Evolutionary conservation across 1,140 invertebrate genomes (phyloP), one percentile per base, ranked within the genome.

Genomic region (Drosophila parabipectinata): DNA sequence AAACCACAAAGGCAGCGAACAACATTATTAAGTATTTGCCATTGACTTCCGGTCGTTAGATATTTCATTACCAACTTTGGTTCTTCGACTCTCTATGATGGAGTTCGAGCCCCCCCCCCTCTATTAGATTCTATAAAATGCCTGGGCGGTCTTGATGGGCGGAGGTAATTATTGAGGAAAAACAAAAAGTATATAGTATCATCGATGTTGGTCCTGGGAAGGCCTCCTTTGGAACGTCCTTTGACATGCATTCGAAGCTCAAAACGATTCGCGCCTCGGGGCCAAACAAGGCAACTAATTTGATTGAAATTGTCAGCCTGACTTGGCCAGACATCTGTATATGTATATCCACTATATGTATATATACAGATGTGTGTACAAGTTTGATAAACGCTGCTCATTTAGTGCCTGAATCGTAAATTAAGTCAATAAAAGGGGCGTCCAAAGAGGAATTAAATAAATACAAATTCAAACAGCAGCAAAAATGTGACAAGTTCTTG

Each of bases 11-110:
- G 68, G 62, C 60, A 82, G 63, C 56, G 67, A 83, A 79, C 83
- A 88, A 77, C 82, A 87, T 87, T 87, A 87, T 87, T 87, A 88
- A 82, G 83, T 88, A 88, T 88, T 88, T 88, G 83, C 83, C 72
- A 88, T 88, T 74, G 84, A 88, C 83, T 88, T 88, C 83, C 83
- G 83, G 83, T 88, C 83, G 83, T 88, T 88, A 88, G 83, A 88
- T 88, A 88, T 88, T 88, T 88, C 83, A 88, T 88, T 88, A 88
- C 79, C 83, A 88, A 85, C 82, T 71, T 87, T 62, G 54, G 47
- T 64, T 37, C 34, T 48, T 39, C 66, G 54, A 68, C 48, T 68
- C 26, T 62, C 37, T 21, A 21, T 21, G 21, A 14, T 10, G n/a
- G 37, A 41, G 21, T 21, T 30, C 41, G 39, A 7, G 39, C 37